Percentiles rank a stretch among this genome's conserved stretches.
These are phyloP conservation scores for Sphinx pinastri DNA, from an alignment of 2,888 invertebrate genomes.

Conservation along the genomic window DNA sequence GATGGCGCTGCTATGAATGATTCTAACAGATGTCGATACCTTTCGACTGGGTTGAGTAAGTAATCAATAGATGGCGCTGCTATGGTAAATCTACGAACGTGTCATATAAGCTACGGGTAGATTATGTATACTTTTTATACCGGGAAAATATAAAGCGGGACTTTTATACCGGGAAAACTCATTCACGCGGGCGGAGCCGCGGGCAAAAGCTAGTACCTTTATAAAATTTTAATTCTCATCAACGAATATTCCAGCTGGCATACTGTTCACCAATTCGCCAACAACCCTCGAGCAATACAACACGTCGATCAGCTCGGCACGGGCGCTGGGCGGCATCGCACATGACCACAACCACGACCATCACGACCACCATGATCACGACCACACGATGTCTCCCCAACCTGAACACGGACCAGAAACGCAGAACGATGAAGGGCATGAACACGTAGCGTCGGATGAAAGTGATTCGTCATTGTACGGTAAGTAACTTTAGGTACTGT, in stretches of 20 bases:
- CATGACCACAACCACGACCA: conserved; percentile 45
- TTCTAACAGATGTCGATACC: too few relatives aligned
- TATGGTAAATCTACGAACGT: too few relatives aligned
- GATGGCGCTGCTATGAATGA: too few relatives aligned
- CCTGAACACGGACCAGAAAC: conserved; percentile 51
- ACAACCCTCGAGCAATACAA: conserved; percentile 83
- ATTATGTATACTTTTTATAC: too few relatives aligned
- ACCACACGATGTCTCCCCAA: conserved; percentile 40
- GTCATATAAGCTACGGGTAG: too few relatives aligned
- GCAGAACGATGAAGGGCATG: conserved; percentile 56
- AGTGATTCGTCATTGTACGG: conserved; percentile 84
- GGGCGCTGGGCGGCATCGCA: conserved; percentile 83
- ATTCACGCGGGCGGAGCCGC: too few relatives aligned
- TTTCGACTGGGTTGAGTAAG: too few relatives aligned
- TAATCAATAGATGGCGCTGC: too few relatives aligned
- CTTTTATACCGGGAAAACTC: too few relatives aligned
- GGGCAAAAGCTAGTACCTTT: too few relatives aligned
- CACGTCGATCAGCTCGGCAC: conserved; percentile 80
- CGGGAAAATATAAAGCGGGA: too few relatives aligned
- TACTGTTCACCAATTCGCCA: conserved; percentile 86
- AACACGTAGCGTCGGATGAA: conserved; percentile 58
- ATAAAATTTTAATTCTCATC: too few relatives aligned
- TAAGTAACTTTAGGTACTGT: conserved; percentile 50
- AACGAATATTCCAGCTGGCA: conserved; percentile 83
- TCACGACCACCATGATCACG: conserved; percentile 44